Conservation (phyloP, 2,113 vertebrate species). For the Hemichromis elongatus region DNA sequence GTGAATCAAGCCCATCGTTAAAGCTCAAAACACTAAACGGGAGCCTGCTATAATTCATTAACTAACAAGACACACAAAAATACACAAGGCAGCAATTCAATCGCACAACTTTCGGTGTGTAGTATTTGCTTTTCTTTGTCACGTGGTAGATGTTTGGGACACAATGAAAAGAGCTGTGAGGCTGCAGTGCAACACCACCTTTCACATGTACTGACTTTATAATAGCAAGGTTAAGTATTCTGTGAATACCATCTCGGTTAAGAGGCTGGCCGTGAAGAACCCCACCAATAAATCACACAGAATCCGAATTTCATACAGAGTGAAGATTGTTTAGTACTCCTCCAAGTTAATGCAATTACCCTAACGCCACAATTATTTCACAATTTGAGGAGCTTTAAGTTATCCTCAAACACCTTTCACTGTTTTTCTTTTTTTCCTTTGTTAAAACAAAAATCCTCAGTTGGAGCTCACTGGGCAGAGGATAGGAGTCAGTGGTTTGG, state of each 20-base stretch:
- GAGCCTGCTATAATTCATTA: background rate
- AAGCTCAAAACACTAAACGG: background rate
- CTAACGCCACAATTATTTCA: background rate
- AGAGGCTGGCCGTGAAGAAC: background rate
- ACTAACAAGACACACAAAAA: background rate
- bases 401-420: background rate
- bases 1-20: conserved; percentile 10
- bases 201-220: background rate
- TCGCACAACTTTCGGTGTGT: background rate
- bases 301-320: background rate
- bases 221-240: background rate
- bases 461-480: background rate
- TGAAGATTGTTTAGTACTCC: background rate
- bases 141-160: background rate
- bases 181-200: background rate
- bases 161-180: background rate
- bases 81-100: background rate
- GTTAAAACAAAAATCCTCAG: background rate
- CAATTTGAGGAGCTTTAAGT: background rate
- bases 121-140: background rate
- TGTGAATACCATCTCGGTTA: background rate
- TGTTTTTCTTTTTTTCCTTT: too few relatives aligned
- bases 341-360: background rate
- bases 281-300: background rate
- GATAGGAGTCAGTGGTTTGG: background rate